Evolutionary conservation across 2,113 vertebrate genomes (phyloP).

Genomic region (Xyliphius kryptos): DNA sequence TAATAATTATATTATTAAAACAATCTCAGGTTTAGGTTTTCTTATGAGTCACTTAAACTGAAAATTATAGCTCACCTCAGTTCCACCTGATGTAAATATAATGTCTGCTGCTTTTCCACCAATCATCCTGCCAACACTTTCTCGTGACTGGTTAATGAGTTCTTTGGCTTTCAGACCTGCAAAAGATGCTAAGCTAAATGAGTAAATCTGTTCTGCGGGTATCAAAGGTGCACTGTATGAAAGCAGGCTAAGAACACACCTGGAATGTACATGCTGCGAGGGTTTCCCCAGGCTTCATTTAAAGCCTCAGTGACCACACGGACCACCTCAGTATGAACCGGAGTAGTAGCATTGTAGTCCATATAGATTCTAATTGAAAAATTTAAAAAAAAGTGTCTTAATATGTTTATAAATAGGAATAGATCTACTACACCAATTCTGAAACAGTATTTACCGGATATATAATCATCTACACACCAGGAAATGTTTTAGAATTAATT

Average conservation of each 20-base stretch:
- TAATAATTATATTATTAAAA: too few relatives aligned
- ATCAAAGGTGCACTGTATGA: too few relatives aligned
- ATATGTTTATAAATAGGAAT: too few relatives aligned
- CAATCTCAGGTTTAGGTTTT: too few relatives aligned
- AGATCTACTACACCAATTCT: too few relatives aligned
- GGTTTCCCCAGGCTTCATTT: slow-evolving; percentile 87
- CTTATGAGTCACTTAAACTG: too few relatives aligned
- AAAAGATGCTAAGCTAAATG: too few relatives aligned
- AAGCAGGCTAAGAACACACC: too few relatives aligned
- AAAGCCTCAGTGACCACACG: slow-evolving; percentile 69
- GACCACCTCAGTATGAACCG: slow-evolving; percentile 72
- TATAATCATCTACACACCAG: too few relatives aligned
- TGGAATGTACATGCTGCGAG: slow-evolving; percentile 79
- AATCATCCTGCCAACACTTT: slow-evolving; percentile 77
- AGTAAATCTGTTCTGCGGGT: too few relatives aligned
- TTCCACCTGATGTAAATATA: slow-evolving; percentile 90
- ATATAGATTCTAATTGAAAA: slow-evolving; percentile 71
- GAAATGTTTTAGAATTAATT: too few relatives aligned
- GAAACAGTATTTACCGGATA: too few relatives aligned
- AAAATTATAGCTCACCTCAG: slow-evolving; percentile 88
- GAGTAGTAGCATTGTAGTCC: slow-evolving; percentile 92
- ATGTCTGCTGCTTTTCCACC: slow-evolving; percentile 74
- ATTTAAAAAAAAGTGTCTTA: neutral
- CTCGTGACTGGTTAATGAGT: slow-evolving; percentile 69
- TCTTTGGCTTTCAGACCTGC: slow-evolving; percentile 80